These are phyloP conservation scores for Notarius quadriscutis DNA, from an alignment of 2,113 vertebrate genomes.

Conservation along the genomic window DNA sequence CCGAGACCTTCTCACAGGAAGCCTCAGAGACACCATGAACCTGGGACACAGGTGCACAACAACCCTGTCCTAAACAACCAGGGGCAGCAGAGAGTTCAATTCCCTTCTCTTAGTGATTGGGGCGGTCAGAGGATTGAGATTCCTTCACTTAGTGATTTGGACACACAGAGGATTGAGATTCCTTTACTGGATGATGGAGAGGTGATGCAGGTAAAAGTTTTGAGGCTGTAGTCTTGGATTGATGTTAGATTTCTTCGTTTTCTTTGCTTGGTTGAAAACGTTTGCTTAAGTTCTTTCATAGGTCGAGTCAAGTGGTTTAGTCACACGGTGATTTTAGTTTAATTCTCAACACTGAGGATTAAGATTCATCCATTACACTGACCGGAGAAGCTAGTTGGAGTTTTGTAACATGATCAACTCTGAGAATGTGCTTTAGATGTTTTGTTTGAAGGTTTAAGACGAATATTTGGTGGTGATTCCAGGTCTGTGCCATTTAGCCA, in stretches of 20 bases:
- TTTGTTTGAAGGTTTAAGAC: neutral
- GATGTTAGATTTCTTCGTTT: neutral
- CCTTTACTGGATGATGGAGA: conserved; percentile 47
- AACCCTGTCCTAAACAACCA: conserved; percentile 60
- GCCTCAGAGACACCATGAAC: conserved; percentile 33
- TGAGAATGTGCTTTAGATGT: neutral
- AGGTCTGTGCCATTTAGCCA: neutral
- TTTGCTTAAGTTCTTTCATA: neutral
- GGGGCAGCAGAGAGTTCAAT: conserved; percentile 58
- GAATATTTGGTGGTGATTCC: neutral
- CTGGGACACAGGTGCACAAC: conserved; percentile 51
- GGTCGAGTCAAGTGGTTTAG: neutral
- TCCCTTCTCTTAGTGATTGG: conserved; percentile 47
- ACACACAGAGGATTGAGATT: conserved; percentile 45
- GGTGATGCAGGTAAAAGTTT: conserved; percentile 64
- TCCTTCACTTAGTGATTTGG: conserved; percentile 61
- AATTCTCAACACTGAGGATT: neutral
- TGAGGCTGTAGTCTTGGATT: too few relatives aligned
- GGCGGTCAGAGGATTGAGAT: conserved; percentile 59
- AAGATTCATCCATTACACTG: neutral
- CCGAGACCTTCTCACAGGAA: conserved; percentile 58
- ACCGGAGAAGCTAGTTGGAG: neutral
- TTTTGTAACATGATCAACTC: neutral
- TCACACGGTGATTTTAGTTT: neutral
- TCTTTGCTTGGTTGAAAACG: too few relatives aligned